Conservation (phyloP, 2,888 invertebrate genomes). For the Drosophila neonasuta region DNA sequence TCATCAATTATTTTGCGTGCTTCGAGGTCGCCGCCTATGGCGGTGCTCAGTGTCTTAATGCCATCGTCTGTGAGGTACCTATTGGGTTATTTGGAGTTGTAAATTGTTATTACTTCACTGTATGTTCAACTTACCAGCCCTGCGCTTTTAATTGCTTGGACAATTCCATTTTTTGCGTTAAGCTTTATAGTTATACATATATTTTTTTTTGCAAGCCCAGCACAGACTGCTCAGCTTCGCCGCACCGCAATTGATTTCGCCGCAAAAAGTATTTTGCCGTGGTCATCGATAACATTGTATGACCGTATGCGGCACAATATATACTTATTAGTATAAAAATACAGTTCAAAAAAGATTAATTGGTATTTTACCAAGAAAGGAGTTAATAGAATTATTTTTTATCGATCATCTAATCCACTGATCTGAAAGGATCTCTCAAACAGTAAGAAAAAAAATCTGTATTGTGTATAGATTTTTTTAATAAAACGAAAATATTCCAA, state of each 20-base stretch:
- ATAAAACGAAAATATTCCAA: neutral
- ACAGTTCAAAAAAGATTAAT: too few species aligned
- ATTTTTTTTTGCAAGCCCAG: slow-evolving; percentile 40
- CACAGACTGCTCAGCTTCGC: slow-evolving; percentile 37
- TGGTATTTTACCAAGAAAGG: too few species aligned
- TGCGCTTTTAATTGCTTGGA: slow-evolving; percentile 85
- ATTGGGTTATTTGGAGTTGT: neutral
- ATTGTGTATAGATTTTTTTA: too few species aligned
- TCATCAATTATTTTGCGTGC: slow-evolving; percentile 85
- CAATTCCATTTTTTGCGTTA: slow-evolving; percentile 83
- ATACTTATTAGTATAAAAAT: neutral
- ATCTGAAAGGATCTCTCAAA: too few species aligned
- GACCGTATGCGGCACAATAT: neutral
- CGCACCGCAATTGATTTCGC: slow-evolving; percentile 14
- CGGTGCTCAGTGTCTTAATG: slow-evolving; percentile 85
- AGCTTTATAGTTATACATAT: slow-evolving; percentile 35
- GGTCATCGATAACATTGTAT: slow-evolving; percentile 3
- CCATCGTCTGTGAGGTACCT: slow-evolving; percentile 89
- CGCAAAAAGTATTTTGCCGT: neutral
- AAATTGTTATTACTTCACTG: neutral
- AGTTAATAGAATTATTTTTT: too few species aligned
- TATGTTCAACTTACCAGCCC: slow-evolving; percentile 85
- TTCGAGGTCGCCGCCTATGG: slow-evolving; percentile 82
- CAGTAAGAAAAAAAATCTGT: too few species aligned
- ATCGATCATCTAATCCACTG: too few species aligned